phyloP scores from a whole-genome alignment of 2,113 vertebrate species.

The Toxotes chatareus region DNA sequence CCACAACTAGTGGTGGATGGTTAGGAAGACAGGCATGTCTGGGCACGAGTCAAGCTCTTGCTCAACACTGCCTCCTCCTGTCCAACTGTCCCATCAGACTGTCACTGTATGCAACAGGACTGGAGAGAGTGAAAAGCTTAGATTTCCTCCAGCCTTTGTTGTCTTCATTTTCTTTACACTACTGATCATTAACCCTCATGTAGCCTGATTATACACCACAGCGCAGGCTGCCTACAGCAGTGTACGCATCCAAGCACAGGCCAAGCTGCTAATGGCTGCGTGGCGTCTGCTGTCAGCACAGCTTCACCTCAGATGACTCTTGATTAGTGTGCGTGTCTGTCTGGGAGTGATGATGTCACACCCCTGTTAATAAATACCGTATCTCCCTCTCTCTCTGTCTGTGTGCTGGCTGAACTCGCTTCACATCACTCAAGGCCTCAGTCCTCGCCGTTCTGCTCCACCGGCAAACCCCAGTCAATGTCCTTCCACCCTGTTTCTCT shows the following conservation, averaged over 20 bases:
- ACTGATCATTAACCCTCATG: constrained; percentile 5
- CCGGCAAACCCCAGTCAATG: neutral
- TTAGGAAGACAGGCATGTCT: constrained; percentile 8
- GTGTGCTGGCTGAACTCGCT: constrained; percentile 42
- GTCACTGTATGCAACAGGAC: neutral
- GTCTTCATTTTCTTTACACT: constrained; percentile 9
- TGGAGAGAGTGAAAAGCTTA: neutral
- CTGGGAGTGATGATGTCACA: constrained; percentile 33
- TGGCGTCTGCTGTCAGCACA: constrained; percentile 26
- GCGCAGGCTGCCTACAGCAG: neutral
- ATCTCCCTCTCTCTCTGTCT: constrained; percentile 6
- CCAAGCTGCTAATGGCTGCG: neutral
- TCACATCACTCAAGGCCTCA: constrained; percentile 35
- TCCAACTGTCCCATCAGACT: constrained; percentile 9
- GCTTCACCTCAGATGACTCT: constrained; percentile 59
- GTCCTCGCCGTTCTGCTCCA: neutral
- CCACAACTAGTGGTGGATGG: neutral
- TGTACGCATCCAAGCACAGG: neutral
- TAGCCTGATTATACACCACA: constrained; percentile 8
- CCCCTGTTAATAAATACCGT: constrained; percentile 32
- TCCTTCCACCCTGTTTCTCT: constrained; percentile 3
- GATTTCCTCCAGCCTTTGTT: constrained; percentile 3
- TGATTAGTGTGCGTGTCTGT: constrained; percentile 5
- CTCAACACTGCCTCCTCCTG: constrained; percentile 53
- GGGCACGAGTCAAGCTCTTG: constrained; percentile 6